Evolutionary conservation across 2,113 vertebrate species (phyloP), one percentile per base, ranked within the genome.

Genomic region (Sula dactylatra): DNA sequence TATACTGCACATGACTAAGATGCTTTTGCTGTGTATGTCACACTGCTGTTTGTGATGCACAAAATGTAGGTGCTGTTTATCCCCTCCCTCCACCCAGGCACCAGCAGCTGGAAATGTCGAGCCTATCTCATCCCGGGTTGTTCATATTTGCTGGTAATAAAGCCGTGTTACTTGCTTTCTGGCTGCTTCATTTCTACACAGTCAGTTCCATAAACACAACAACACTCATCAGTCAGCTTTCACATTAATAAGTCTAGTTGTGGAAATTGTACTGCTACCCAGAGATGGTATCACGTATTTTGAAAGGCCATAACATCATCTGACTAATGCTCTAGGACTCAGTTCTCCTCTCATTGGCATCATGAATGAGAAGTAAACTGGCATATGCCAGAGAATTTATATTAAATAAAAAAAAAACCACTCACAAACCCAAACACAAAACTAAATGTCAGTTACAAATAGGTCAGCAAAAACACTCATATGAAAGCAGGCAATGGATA

Each of bases 1-100:
- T 14, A 1, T 3, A 8, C 6, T 42, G 8, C 3, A 0, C 0
- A 1, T 1, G 26, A 15, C n/a, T 10, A 34, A 14, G 21, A 31
- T 5, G 7, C 36, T 61, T 56, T 2, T 20, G 42, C 52, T 7
- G 3, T 2, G 1, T 1, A 5, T 3, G 12, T 40, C 13, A 3
- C 1, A 2, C 62, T 11, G 38, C 52, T 6, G 38, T 34, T 67
- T 0, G 1, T 5, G 9, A 40, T 3, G 25, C 54, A n/a, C 5
- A 11, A n/a, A 26, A 8, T 0, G 3, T 1, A 26, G 34, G 31
- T 18, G 31, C 13, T 44, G 18, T 0, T 69, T 56, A 29, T 9
- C 14, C 15, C 19, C 44, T n/a, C 31, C 34, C 26, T 55, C n/a
- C 24, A 29, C 34, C 19, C 59, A 42, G 11, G 22, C 52, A 56